Base-by-base conservation (phyloP, 2,113 vertebrate genomes). In the human region DNA sequence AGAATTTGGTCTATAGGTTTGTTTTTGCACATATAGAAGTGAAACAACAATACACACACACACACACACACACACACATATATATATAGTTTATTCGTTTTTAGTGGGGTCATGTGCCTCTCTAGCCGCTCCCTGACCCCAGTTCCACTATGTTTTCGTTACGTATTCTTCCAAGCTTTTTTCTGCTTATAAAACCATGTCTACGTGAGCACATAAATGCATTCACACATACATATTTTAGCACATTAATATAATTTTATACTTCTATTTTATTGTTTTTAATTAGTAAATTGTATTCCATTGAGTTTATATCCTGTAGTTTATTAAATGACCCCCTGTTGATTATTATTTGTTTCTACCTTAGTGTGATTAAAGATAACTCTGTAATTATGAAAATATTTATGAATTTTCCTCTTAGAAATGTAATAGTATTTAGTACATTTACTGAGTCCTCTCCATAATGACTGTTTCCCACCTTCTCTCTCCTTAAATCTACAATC, bases 401-500 rank as follows among this genome's bases (percentile, higher is more conserved):
- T 95, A n/a, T 40, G 70, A n/a, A 64, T 94, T 89, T 93, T 95
- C 57, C 50, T 68, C 11, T 95, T 85, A 79, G 45, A 94, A 79
- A 32, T 90, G 43, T 80, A 45, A 40, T 68, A 57, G n/a, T 23
- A 52, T 40, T 85, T 93, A 78, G 61, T 93, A 80, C 32, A 40
- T 70, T 87, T 84, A 91, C 6, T 32, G 35, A 78, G 30, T 7
- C 61, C 48, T 95, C 30, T 94, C 27, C 86, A 25, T 55, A 96
- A 10, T 89, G 48, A 79, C 75, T 90, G 0, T 88, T 73, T 95
- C 27, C 40, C 6, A 80, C 20, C 12, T 82, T 96, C 23, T 94
- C 9, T 85, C 40, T 79, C n/a, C 55, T 86, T 86, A 94, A 94
- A 57, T 11, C 61, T 70, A 11, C 22, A 79, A 66, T 80, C 13